Evolutionary conservation across 2,797 vertebrate genomes (phyloP).

Genomic region (Simalia tracyae): DNA sequence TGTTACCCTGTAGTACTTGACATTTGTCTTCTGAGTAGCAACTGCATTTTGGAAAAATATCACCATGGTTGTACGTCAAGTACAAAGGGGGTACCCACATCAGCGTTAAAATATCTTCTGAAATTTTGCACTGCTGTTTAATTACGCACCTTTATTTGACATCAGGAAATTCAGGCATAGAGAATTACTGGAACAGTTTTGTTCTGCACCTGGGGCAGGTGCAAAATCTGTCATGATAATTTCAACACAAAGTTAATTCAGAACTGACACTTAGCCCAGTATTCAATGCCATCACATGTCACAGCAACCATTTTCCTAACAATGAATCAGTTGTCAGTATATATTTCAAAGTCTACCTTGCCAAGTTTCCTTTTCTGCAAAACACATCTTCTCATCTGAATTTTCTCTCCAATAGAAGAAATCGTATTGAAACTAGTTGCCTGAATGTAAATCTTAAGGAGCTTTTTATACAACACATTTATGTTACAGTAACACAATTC

Average conservation of each 20-base stretch:
- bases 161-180: neutral
- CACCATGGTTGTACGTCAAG: neutral
- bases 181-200: neutral
- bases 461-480: neutral
- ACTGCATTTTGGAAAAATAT: neutral
- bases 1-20: neutral
- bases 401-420: neutral
- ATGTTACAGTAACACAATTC: neutral
- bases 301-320: neutral
- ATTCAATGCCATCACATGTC: conserved; percentile 25
- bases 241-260: neutral
- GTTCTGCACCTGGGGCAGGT: neutral
- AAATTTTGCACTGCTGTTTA: neutral
- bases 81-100: neutral
- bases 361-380: neutral
- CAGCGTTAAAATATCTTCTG: neutral
- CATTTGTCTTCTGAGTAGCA: neutral
- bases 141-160: neutral
- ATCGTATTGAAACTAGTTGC: neutral
- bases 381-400: rapidly evolving
- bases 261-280: neutral
- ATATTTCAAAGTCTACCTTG: conserved; percentile 13
- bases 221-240: neutral
- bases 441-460: neutral
- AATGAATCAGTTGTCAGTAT: neutral